A percentile compares a stretch with the other conserved stretches of the same genome.
phyloP scores from a whole-genome alignment of 2,113 vertebrate genomes.

The Zingel zingel region DNA sequence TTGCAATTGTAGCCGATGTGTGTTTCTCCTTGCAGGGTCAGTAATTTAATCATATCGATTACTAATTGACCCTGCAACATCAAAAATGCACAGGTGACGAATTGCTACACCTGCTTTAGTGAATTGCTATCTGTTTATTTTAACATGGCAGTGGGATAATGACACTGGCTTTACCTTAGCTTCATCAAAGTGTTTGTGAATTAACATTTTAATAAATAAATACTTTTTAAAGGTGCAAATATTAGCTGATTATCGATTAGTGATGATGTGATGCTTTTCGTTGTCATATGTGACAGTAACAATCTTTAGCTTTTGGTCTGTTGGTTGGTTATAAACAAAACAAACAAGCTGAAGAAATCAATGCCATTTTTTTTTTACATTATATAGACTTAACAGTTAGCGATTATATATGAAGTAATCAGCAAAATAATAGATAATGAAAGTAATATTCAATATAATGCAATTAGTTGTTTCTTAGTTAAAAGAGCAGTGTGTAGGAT shows the following conservation, averaged over 20 bases:
- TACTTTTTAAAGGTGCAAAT: background rate
- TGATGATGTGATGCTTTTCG: background rate
- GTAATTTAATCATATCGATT: constrained; percentile 5
- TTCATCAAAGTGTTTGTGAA: background rate
- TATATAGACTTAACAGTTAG: too few relatives aligned
- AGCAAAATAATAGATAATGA: background rate
- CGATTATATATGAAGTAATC: background rate
- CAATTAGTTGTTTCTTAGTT: background rate
- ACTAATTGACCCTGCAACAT: constrained; percentile 13
- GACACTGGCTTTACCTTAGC: too few relatives aligned
- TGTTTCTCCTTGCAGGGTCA: background rate
- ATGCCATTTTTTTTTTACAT: background rate
- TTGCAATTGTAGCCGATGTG: background rate
- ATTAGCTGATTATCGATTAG: background rate
- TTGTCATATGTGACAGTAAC: background rate
- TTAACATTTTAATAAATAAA: background rate
- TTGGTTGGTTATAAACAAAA: background rate
- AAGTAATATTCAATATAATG: too few relatives aligned
- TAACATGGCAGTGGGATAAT: background rate
- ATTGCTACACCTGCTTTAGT: background rate
- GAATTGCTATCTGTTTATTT: background rate
- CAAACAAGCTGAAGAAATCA: background rate
- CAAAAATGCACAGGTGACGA: background rate
- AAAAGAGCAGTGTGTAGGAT: too few relatives aligned
- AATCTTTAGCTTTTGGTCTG: background rate